Conservation (phyloP, 2,113 vertebrate species). For the Andinoacara biseriatus region DNA sequence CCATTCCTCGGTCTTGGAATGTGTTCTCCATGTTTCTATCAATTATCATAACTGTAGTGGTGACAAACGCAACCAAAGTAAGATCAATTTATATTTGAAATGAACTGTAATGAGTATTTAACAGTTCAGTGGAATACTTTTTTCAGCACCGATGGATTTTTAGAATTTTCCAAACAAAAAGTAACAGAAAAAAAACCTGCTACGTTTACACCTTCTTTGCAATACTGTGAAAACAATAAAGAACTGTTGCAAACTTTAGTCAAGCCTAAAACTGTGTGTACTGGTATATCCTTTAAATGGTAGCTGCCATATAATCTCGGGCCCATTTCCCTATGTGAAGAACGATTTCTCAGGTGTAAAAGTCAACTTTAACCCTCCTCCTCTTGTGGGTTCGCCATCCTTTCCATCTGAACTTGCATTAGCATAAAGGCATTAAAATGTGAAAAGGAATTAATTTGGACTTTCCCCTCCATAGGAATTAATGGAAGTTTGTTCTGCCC, state of each 20-base stretch:
- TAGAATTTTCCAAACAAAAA: neutral
- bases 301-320: conserved; percentile 25
- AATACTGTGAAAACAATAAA: neutral
- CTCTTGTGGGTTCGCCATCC: conserved; percentile 72
- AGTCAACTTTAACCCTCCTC: conserved; percentile 79
- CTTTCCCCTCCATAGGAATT: conserved; percentile 86
- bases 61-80: neutral
- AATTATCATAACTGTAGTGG: neutral
- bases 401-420: conserved; percentile 78
- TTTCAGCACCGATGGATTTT: neutral
- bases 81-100: neutral
- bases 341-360: conserved; percentile 72
- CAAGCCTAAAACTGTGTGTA: conserved; percentile 17
- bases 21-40: neutral
- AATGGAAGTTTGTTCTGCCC: conserved; percentile 86
- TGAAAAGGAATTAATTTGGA: conserved; percentile 88
- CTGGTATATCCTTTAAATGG: conserved; percentile 29
- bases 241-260: conserved; percentile 21
- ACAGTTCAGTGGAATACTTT: neutral
- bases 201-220: neutral
- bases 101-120: neutral
- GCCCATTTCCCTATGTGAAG: conserved; percentile 61
- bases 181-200: neutral
- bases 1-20: neutral
- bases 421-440: conserved; percentile 87